These are phyloP conservation scores for Mizuhopecten yessoensis DNA, from an alignment of 1,140 invertebrate species.

Conservation along the genomic window DNA sequence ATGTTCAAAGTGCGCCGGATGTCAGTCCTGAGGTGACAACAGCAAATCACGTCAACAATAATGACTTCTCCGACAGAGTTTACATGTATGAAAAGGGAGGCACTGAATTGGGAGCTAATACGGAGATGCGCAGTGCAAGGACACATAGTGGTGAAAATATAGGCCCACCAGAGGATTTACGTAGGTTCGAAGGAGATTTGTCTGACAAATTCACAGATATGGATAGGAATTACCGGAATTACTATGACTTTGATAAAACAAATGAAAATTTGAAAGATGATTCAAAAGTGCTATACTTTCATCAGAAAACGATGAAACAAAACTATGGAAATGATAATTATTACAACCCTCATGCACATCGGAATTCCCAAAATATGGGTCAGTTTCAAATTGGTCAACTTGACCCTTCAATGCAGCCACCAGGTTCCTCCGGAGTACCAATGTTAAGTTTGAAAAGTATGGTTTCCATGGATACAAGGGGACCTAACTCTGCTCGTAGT, in stretches of 20 bases:
- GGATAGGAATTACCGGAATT: slow-evolving; percentile 73
- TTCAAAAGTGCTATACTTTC: slow-evolving; percentile 73
- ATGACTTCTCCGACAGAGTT: background rate
- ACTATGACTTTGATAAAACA: slow-evolving; percentile 70
- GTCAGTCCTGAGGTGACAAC: background rate
- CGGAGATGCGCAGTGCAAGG: background rate
- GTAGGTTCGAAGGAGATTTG: slow-evolving; percentile 66
- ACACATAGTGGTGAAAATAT: background rate
- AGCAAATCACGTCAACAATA: slow-evolving; percentile 43
- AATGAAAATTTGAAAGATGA: slow-evolving; percentile 62
- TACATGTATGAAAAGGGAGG: background rate
- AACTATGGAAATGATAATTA: slow-evolving; percentile 70
- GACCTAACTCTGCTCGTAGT: slow-evolving; percentile 47
- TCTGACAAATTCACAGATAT: slow-evolving; percentile 72
- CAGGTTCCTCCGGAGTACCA: slow-evolving; percentile 31
- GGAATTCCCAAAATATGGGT: slow-evolving; percentile 42
- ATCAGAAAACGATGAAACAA: slow-evolving; percentile 70
- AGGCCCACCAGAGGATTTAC: slow-evolving; percentile 48
- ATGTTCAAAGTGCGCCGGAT: background rate
- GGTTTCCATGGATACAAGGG: slow-evolving; percentile 53
- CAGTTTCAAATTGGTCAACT: slow-evolving; percentile 41
- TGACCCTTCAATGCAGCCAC: slow-evolving; percentile 41
- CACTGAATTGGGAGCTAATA: background rate
- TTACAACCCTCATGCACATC: slow-evolving; percentile 65
- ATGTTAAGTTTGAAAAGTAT: slow-evolving; percentile 52